A percentile compares a stretch with the other conserved stretches of the same genome.
Conservation (phyloP, 2,888 invertebrate genomes). For the Trachelus iudaicus region DNA sequence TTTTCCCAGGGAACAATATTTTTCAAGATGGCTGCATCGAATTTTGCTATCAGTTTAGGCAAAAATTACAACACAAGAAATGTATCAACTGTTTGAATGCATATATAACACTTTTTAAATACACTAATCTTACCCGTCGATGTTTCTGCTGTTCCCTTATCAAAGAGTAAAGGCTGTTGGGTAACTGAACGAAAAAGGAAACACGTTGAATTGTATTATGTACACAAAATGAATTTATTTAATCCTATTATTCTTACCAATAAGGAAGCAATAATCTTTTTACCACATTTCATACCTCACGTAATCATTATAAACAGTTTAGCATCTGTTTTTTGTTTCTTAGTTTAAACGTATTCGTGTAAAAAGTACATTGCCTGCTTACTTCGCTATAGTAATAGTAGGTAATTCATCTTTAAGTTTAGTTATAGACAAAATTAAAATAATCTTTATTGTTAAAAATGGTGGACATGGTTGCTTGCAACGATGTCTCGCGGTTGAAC, state of each 20-base stretch:
- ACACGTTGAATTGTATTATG: constrained; percentile 36
- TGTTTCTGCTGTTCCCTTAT: not conserved
- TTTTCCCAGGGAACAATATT: not conserved
- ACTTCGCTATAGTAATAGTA: constrained; percentile 44
- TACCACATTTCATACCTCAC: constrained; percentile 45
- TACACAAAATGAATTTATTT: constrained; percentile 59
- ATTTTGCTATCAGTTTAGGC: not conserved
- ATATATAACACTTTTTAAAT: not conserved
- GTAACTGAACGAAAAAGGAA: not conserved
- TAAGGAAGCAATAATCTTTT: constrained; percentile 60
- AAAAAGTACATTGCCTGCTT: constrained; percentile 61
- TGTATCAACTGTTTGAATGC: not conserved
- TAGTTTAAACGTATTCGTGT: constrained; percentile 42
- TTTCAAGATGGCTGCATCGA: not conserved
- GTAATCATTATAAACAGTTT: constrained; percentile 47
- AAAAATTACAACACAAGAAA: not conserved
- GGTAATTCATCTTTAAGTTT: constrained; percentile 40
- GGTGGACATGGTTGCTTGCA: constrained; percentile 28
- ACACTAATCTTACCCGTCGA: not conserved
- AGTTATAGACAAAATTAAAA: constrained; percentile 60
- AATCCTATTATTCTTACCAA: constrained; percentile 52
- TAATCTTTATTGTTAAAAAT: constrained; percentile 54
- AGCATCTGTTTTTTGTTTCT: constrained; percentile 28
- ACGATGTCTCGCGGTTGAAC: constrained; percentile 31
- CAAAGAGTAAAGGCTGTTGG: not conserved